phyloP scores from a whole-genome alignment of 2,113 vertebrate genomes.

The Mobula birostris region DNA sequence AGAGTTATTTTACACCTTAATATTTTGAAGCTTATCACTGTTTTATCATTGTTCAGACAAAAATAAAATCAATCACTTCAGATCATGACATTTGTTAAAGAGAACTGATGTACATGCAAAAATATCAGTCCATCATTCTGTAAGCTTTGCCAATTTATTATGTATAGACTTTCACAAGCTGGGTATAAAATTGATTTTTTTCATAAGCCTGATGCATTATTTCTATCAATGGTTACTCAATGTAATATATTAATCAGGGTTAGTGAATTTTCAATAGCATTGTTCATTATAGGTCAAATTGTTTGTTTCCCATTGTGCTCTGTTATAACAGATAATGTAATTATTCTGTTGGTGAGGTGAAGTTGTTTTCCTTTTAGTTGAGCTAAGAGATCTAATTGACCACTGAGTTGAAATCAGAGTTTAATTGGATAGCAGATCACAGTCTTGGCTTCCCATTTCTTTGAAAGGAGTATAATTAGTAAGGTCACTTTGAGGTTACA shows the following conservation, averaged over 20 bases:
- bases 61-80: neutral
- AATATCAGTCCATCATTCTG: slow-evolving; percentile 8
- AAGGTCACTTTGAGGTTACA: neutral
- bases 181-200: neutral
- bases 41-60: neutral
- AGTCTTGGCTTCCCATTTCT: neutral
- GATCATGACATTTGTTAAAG: neutral
- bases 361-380: neutral
- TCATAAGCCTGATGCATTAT: neutral
- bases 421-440: neutral
- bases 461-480: neutral
- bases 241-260: neutral
- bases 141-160: slow-evolving; percentile 9
- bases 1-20: neutral
- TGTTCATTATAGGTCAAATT: neutral
- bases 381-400: neutral
- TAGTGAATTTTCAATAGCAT: neutral
- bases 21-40: neutral
- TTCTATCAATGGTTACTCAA: slow-evolving; percentile 19
- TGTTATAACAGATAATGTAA: neutral
- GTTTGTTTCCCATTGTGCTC: neutral
- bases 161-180: neutral
- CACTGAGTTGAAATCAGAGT: neutral
- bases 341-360: neutral
- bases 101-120: neutral